These are phyloP conservation scores for Gymnogyps californianus DNA, from an alignment of 2,113 vertebrate species.

Conservation along the genomic window DNA sequence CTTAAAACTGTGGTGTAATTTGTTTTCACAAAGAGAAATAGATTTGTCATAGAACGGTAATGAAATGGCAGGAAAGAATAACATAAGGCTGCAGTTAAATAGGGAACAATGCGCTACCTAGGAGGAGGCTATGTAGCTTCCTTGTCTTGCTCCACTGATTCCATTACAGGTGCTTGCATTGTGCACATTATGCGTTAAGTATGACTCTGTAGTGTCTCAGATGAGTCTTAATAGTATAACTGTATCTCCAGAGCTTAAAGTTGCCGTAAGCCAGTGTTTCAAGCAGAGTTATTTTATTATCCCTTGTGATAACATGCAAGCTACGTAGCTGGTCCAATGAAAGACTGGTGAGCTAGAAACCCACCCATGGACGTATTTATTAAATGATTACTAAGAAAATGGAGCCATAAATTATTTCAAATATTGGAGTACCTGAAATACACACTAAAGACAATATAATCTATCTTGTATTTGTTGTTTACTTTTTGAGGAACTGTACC, in stretches of 20 bases:
- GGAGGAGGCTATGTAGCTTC: neutral
- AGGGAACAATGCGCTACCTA: neutral
- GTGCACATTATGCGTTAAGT: neutral
- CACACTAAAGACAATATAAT: neutral
- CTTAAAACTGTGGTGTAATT: neutral
- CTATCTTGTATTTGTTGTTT: neutral
- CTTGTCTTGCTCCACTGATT: neutral
- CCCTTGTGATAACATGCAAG: neutral
- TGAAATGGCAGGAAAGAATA: neutral
- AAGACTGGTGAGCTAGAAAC: neutral
- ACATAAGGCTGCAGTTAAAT: neutral
- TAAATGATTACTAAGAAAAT: neutral
- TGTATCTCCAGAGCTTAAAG: neutral
- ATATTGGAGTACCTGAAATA: neutral
- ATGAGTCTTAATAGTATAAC: neutral
- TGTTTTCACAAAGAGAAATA: neutral
- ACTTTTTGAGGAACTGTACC: neutral
- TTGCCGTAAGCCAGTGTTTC: neutral
- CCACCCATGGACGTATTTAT: neutral
- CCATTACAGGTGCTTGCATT: neutral
- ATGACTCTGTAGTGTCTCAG: neutral
- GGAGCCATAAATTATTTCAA: neutral
- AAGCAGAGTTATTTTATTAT: neutral
- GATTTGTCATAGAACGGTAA: neutral
- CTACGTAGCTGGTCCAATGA: rapidly evolving